A percentile compares a stretch with the other conserved stretches of the same genome.
These are phyloP conservation scores for Heliconius congener DNA, from an alignment of 1,140 invertebrate genomes.

Conservation along the genomic window DNA sequence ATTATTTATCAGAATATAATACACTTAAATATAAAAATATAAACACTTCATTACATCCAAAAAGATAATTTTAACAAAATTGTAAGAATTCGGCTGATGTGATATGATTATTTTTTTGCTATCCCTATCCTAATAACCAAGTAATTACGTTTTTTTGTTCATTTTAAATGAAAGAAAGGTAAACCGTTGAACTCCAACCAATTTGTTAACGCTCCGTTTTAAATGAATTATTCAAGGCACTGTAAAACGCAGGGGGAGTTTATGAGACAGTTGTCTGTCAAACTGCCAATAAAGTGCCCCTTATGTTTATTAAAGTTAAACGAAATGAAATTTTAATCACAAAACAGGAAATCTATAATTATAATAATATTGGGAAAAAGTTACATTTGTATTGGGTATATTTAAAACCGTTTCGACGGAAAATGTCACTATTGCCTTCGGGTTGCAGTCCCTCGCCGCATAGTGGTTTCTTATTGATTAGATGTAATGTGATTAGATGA, in stretches of 20 bases:
- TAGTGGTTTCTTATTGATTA: no score
- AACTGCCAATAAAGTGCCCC: slow-evolving; percentile 36
- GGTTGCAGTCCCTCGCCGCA: no score
- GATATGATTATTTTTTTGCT: background rate
- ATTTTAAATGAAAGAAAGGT: slow-evolving; percentile 35
- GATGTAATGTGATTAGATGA: no score
- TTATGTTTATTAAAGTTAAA: slow-evolving; percentile 29
- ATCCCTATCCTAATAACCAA: background rate
- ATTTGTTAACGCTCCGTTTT: slow-evolving; percentile 52
- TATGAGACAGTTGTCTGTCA: slow-evolving; percentile 43
- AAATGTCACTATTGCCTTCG: no score
- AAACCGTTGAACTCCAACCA: slow-evolving; percentile 27
- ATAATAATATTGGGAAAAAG: background rate
- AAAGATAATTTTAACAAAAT: no score
- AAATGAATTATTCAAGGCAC: slow-evolving; percentile 43
- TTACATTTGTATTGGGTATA: no score
- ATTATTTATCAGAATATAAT: no score
- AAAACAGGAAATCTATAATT: background rate
- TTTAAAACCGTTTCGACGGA: no score
- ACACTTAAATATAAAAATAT: no score
- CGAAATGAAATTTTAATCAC: slow-evolving; percentile 3
- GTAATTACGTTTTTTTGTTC: slow-evolving; percentile 1
- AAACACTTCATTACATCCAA: no score
- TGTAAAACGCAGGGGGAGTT: slow-evolving; percentile 34
- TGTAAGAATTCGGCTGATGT: background rate